Percentiles rank a stretch among this genome's conserved stretches.
Evolutionary conservation across 1,140 invertebrate genomes (phyloP).

Genomic region (Caenorhabditis briggsae): DNA sequence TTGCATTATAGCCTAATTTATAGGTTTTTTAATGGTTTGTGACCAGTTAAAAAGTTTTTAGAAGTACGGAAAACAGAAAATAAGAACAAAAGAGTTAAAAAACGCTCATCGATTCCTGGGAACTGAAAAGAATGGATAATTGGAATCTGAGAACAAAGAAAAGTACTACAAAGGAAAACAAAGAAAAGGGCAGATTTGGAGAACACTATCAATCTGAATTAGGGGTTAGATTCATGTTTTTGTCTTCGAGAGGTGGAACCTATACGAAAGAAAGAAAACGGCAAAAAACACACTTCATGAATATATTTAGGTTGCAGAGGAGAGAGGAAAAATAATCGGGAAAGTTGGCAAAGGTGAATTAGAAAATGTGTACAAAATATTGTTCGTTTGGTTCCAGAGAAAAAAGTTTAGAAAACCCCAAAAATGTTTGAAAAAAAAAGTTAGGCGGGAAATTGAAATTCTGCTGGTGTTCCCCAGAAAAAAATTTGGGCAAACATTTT

Average conservation of each 20-base stretch:
- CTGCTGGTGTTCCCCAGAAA: neutral
- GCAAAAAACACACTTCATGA: conserved; percentile 49
- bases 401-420: too few species aligned
- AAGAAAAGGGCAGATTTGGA: neutral
- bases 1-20: too few species aligned
- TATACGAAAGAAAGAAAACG: neutral
- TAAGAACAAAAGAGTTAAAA: neutral
- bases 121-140: conserved; percentile 25
- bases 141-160: conserved; percentile 12
- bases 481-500: neutral
- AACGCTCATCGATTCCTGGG: neutral
- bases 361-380: neutral
- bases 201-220: conserved; percentile 49
- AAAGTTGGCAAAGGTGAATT: neutral
- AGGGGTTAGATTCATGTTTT: neutral
- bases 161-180: neutral
- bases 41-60: neutral
- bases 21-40: neutral
- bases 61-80: neutral
- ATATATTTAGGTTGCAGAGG: conserved; percentile 29
- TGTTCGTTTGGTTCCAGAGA: too few species aligned
- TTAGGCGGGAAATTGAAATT: conserved; percentile 19
- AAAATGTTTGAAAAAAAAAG: too few species aligned
- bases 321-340: neutral
- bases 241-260: conserved; percentile 11